phyloP scores from a whole-genome alignment of 2,113 vertebrate genomes.

The Reinhardtius hippoglossoides region DNA sequence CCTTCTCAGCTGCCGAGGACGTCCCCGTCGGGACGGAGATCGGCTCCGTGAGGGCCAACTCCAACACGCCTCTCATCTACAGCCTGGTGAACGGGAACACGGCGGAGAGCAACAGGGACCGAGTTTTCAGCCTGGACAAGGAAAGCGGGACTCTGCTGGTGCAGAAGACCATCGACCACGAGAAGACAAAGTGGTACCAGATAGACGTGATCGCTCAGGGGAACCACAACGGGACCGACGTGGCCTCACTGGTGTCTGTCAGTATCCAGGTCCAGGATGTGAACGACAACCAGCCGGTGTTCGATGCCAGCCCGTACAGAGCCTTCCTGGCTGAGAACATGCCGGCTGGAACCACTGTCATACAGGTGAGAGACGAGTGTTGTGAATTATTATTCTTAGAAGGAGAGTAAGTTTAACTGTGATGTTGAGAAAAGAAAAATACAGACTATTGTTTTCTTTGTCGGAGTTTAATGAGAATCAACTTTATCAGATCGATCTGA shows the following conservation, averaged over 20 bases:
- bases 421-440: too few species aligned
- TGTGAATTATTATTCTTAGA: too few species aligned
- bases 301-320: slow-evolving; percentile 93
- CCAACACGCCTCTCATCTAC: slow-evolving; percentile 92
- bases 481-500: too few species aligned
- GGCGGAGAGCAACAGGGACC: slow-evolving; percentile 92
- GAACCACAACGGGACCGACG: slow-evolving; percentile 87
- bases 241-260: slow-evolving; percentile 92
- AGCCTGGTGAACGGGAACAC: slow-evolving; percentile 96
- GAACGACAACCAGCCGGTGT: slow-evolving; percentile 94
- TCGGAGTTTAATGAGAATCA: too few species aligned
- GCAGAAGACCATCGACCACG: slow-evolving; percentile 91
- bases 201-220: slow-evolving; percentile 93
- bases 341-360: slow-evolving; percentile 92
- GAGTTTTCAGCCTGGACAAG: slow-evolving; percentile 88
- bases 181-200: slow-evolving; percentile 96
- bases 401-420: too few species aligned
- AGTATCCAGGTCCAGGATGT: slow-evolving; percentile 95
- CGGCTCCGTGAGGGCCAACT: slow-evolving; percentile 89
- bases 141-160: slow-evolving; percentile 90
- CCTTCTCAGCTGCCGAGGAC: slow-evolving; percentile 93
- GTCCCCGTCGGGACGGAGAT: slow-evolving; percentile 91
- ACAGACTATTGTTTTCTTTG: too few species aligned
- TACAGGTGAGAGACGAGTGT: slow-evolving; percentile 80
- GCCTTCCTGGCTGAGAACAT: slow-evolving; percentile 95